Conservation (phyloP, 2,113 vertebrate genomes). For the Mugil cephalus region DNA sequence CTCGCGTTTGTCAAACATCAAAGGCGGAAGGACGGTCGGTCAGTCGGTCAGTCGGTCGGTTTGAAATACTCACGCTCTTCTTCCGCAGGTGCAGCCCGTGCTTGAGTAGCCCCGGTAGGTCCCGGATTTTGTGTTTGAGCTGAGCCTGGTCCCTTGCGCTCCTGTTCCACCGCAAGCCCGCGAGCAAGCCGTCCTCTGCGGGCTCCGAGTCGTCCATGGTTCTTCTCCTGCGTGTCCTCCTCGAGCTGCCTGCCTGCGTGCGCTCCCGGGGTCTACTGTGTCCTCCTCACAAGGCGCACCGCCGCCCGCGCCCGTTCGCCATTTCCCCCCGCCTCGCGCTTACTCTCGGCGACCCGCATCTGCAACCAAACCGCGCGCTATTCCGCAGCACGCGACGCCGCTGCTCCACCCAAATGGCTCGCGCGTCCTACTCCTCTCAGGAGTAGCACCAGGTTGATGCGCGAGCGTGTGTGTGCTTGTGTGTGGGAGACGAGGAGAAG, state of each 20-base stretch:
- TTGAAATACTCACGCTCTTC: conserved; percentile 87
- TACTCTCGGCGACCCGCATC: conserved; percentile 68
- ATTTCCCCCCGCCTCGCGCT: conserved; percentile 65
- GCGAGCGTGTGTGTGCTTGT: conserved; percentile 17
- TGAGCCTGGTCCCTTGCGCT: conserved; percentile 88
- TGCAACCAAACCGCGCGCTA: conserved; percentile 65
- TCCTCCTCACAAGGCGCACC: conserved; percentile 70
- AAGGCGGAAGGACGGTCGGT: conserved; percentile 43
- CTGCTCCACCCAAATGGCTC: conserved; percentile 80
- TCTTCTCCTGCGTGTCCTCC: conserved; percentile 7
- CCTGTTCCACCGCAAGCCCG: conserved; percentile 85
- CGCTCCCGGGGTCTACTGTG: conserved; percentile 33
- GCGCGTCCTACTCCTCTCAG: conserved; percentile 46
- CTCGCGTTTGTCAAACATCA: neutral
- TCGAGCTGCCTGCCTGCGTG: conserved; percentile 38
- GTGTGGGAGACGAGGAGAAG: conserved; percentile 19
- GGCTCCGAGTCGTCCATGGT: conserved; percentile 86
- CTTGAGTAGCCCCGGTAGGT: conserved; percentile 92
- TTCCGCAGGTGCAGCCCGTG: conserved; percentile 95
- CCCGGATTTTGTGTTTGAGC: conserved; percentile 93
- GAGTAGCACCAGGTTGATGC: conserved; percentile 36
- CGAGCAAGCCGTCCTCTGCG: conserved; percentile 86
- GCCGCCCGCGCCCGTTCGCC: conserved; percentile 60
- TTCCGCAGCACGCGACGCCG: conserved; percentile 76
- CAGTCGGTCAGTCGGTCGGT: neutral